Conservation (phyloP, 2,113 vertebrate genomes). For the Columbina picui region DNA sequence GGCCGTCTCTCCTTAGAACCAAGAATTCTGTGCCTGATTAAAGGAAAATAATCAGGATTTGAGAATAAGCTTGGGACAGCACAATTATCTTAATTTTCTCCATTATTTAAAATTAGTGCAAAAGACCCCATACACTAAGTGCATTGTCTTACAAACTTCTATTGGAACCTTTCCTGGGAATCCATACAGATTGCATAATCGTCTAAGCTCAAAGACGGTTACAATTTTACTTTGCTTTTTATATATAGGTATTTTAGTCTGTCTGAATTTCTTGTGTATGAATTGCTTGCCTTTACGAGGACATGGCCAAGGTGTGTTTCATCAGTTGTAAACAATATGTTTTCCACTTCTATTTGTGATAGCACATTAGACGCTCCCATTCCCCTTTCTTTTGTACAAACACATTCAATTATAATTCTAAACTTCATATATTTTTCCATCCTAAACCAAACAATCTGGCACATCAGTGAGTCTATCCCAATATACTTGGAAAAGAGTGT, state of each 20-base stretch:
- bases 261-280: slow-evolving; percentile 7
- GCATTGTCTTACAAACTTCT: neutral
- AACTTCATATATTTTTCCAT: neutral
- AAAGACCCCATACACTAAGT: neutral
- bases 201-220: neutral
- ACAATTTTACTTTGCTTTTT: slow-evolving; percentile 22
- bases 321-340: neutral
- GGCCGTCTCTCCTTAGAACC: neutral
- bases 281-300: neutral
- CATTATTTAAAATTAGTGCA: neutral
- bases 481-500: neutral
- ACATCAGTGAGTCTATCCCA: neutral
- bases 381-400: neutral
- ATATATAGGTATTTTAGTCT: slow-evolving; percentile 14
- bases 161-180: neutral
- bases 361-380: neutral
- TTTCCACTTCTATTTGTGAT: slow-evolving; percentile 28
- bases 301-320: slow-evolving; percentile 21
- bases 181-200: neutral
- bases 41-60: neutral
- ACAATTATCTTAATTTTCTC: neutral
- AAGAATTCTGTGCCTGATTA: neutral
- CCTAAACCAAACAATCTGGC: neutral
- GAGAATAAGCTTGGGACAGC: neutral
- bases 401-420: neutral